phyloP scores from a whole-genome alignment of 2,888 invertebrate genomes.

The Microplitis manilae region DNA sequence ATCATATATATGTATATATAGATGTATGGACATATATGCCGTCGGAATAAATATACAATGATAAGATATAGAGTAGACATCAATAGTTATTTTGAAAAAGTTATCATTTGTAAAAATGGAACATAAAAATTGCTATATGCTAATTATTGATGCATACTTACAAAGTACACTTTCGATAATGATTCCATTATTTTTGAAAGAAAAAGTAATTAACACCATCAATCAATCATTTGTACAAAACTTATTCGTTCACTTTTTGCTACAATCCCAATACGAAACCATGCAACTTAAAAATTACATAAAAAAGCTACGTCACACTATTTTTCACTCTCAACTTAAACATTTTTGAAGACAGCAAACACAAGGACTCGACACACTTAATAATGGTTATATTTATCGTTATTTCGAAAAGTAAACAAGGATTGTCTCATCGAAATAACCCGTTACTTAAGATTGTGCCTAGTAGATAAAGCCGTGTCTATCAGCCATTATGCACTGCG shows the following conservation, averaged over 20 bases:
- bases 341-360: not conserved
- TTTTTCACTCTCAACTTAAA: not conserved
- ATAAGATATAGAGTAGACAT: no score
- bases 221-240: no score
- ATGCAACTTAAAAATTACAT: not conserved
- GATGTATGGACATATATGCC: no score
- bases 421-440: not conserved
- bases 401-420: not conserved
- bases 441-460: not conserved
- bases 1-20: no score
- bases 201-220: no score
- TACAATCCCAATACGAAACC: not conserved
- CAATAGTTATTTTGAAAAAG: no score
- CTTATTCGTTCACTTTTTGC: not conserved
- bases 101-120: no score
- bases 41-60: no score
- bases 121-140: no score
- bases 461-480: slow-evolving; percentile 48
- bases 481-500: slow-evolving; percentile 70
- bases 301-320: not conserved
- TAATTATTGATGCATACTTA: no score
- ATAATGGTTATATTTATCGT: not conserved
- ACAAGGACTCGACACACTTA: not conserved
- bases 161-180: no score
- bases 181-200: no score